A percentile compares a stretch with the other conserved stretches of the same genome.
phyloP scores from a whole-genome alignment of 1,140 invertebrate genomes.

The Eumeta japonica region DNA sequence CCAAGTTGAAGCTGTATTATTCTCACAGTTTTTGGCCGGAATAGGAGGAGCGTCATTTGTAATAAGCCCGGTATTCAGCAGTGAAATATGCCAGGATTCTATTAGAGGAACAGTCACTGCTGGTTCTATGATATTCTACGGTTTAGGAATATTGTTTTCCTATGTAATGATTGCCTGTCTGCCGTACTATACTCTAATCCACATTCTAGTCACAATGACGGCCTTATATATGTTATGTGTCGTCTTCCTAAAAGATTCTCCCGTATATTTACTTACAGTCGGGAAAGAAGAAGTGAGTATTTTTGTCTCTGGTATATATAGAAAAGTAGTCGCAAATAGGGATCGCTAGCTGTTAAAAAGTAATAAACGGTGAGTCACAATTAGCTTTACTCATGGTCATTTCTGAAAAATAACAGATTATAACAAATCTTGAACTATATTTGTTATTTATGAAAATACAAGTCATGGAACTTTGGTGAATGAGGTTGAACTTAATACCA shows the following conservation, averaged over 20 bases:
- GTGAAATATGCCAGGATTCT: slow-evolving; percentile 37
- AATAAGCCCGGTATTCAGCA: slow-evolving; percentile 32
- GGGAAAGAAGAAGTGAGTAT: slow-evolving; percentile 31
- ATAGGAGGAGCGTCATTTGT: slow-evolving; percentile 32
- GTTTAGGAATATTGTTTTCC: slow-evolving; percentile 32
- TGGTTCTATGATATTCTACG: slow-evolving; percentile 24
- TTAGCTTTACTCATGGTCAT: too few species aligned
- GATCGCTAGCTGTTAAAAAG: too few species aligned
- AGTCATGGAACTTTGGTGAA: too few species aligned
- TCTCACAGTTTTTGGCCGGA: slow-evolving; percentile 22
- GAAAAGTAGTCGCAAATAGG: too few species aligned
- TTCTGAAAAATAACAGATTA: too few species aligned
- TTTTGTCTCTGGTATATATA: too few species aligned
- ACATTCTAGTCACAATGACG: slow-evolving; percentile 25
- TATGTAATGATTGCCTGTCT: slow-evolving; percentile 32
- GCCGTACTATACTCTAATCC: slow-evolving; percentile 26
- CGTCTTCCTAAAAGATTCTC: slow-evolving; percentile 31
- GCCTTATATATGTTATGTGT: slow-evolving; percentile 29
- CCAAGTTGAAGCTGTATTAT: slow-evolving; percentile 21
- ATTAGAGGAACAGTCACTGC: slow-evolving; percentile 34
- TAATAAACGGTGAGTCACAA: too few species aligned
- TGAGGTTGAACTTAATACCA: too few species aligned
- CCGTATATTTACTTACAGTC: slow-evolving; percentile 29
- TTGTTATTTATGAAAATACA: too few species aligned
- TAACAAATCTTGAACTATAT: too few species aligned